Evolutionary conservation across 2,797 vertebrate genomes (phyloP), one percentile per base, ranked within the genome.

Genomic region (Enteromius trimaculatus): DNA sequence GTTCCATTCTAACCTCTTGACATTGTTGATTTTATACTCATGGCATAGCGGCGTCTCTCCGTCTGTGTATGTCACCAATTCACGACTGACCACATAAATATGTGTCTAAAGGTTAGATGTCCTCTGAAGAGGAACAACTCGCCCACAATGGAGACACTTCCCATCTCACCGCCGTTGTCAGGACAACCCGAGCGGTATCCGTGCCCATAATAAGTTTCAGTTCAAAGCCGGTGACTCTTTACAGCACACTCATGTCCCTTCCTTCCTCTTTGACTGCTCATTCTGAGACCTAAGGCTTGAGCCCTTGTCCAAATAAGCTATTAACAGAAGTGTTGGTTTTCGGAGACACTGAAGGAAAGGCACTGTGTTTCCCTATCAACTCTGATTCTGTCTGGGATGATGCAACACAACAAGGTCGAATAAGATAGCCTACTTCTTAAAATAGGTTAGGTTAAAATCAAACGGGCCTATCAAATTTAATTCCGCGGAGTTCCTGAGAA

Each of bases 71-170:
- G 94, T 92, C 92, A 91, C 92, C 92, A 92, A 92, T 95, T 92
- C 92, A 94, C 94, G 90, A 93, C 66, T 92, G 94, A 92, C 93
- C 92, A 90, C 92, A 92, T 92, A 92, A 92, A 95, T 93, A 93
- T 92, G 93, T 90, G 92, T 92, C 89, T 94, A 95, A 93, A 91
- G 92, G 92, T 93, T 69, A 34, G 49, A 34, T 91, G 92, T 94
- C 94, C 93, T 93, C 92, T 93, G 93, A 93, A 95, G 94, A 95
- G 93, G 94, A 95, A 95, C 95, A 95, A 95, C 95, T 95, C 93
- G 87, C 89, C 91, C 93, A 96, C 95, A 96, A 96, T 95, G 92
- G 91, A 88, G 89, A 92, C 92, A 90, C 92, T 92, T 95, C 93
- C 95, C 95, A 92, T 94, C 94, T 95, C 94, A 95, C 91, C 92